Percentiles rank a stretch among this genome's conserved stretches.
phyloP scores from a whole-genome alignment of 2,797 vertebrate species.

The Kryptopterus vitreolus region DNA sequence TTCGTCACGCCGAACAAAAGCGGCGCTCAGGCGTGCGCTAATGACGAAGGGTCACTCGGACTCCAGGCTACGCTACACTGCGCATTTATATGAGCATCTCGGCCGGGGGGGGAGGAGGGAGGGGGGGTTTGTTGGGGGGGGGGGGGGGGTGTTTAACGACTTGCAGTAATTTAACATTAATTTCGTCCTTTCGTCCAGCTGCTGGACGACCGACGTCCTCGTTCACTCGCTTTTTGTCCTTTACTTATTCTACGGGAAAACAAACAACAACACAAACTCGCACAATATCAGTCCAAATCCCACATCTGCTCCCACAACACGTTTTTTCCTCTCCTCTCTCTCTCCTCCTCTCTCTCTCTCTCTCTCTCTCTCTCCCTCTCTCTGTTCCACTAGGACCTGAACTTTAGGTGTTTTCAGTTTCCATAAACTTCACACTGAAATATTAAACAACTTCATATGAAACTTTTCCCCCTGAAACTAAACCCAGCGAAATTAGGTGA shows the following conservation, averaged over 20 bases:
- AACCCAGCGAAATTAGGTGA: background rate
- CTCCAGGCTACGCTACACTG: background rate
- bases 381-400: background rate
- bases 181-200: constrained; percentile 28
- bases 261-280: background rate
- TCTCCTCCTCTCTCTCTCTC: background rate
- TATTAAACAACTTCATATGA: background rate
- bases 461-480: background rate
- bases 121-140: too few species aligned
- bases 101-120: background rate
- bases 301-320: background rate
- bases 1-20: constrained; percentile 7
- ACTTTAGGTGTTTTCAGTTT: background rate
- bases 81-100: constrained; percentile 19
- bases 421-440: background rate
- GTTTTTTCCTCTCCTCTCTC: background rate
- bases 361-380: background rate
- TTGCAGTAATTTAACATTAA: constrained; percentile 21
- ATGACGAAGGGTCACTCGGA: constrained; percentile 28
- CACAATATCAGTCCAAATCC: constrained; percentile 5
- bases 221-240: background rate
- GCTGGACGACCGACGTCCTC: background rate
- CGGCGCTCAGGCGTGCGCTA: background rate
- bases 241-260: background rate
- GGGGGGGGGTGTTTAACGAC: too few species aligned